Percentiles rank a stretch among this genome's conserved stretches.
phyloP scores from a whole-genome alignment of 2,888 invertebrate genomes.

The Leptopterna dolabrata region DNA sequence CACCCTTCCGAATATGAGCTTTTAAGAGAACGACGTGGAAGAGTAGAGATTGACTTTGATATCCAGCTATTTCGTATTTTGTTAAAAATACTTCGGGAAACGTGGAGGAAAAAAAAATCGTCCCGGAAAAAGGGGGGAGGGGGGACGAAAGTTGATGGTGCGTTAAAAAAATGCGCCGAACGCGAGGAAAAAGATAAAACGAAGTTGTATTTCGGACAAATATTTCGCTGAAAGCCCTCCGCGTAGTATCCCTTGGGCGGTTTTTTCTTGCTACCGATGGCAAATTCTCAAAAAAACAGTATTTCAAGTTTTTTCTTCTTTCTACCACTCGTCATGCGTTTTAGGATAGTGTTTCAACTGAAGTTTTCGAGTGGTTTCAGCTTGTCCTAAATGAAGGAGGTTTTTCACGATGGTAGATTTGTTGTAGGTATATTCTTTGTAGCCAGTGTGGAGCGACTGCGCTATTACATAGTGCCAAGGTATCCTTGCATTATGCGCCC shows the following conservation, averaged over 20 bases:
- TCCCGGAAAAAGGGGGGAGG: background rate
- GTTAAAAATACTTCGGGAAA: constrained; percentile 38
- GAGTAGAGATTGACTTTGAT: constrained; percentile 31
- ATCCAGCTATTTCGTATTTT: constrained; percentile 49
- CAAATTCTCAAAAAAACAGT: constrained; percentile 20
- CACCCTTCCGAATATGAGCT: constrained; percentile 31
- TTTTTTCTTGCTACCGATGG: constrained; percentile 41
- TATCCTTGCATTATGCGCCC: too few species aligned
- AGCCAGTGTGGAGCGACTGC: too few species aligned
- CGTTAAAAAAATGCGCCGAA: constrained; percentile 26
- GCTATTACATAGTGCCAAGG: too few species aligned
- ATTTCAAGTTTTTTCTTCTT: background rate
- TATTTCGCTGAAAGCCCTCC: constrained; percentile 49
- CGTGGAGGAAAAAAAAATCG: background rate
- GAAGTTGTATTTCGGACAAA: constrained; percentile 52
- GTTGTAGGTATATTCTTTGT: background rate
- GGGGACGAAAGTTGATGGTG: background rate
- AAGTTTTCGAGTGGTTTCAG: background rate
- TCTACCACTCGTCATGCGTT: background rate
- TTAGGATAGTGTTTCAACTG: background rate
- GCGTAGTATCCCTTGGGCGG: constrained; percentile 46
- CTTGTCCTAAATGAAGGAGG: background rate
- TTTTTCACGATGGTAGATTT: background rate
- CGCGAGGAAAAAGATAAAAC: constrained; percentile 38
- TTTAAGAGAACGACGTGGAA: constrained; percentile 37